Conservation (phyloP, 2,888 invertebrate species). For the Stegophylla sp. region DNA sequence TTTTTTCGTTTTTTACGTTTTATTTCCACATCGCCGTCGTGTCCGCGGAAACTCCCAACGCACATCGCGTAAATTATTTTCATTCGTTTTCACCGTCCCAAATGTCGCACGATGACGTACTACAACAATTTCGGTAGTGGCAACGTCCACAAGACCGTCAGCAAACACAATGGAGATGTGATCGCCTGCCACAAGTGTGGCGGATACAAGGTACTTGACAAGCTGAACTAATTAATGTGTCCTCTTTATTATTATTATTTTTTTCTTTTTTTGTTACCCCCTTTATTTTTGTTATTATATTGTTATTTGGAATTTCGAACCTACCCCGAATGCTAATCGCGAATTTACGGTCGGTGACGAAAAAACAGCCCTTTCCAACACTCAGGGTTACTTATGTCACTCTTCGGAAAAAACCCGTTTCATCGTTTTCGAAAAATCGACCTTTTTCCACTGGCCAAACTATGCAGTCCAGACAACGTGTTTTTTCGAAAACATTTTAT, state of each 20-base stretch:
- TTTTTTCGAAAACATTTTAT: slow-evolving; percentile 7
- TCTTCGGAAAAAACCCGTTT: neutral
- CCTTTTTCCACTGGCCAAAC: neutral
- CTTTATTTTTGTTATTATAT: neutral
- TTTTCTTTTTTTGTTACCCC: neutral
- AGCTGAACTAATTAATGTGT: neutral
- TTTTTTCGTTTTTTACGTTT: neutral
- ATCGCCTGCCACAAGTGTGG: slow-evolving; percentile 61
- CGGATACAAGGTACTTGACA: slow-evolving; percentile 61
- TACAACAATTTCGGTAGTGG: slow-evolving; percentile 39
- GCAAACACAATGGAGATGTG: slow-evolving; percentile 46
- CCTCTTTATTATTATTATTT: neutral
- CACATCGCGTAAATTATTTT: no score
- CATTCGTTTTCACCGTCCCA: slow-evolving; percentile 1
- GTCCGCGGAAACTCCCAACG: no score
- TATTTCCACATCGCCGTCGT: no score
- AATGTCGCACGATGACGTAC: slow-evolving; percentile 48
- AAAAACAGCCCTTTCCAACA: neutral
- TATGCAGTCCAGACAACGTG: neutral
- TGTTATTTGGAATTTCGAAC: neutral
- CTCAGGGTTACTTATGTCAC: neutral
- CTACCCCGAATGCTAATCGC: neutral
- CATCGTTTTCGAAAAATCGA: slow-evolving; percentile 11
- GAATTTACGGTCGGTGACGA: neutral
- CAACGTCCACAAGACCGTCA: neutral